Conservation (phyloP, 2,888 invertebrate species). For the Drosophila demipolita region DNA sequence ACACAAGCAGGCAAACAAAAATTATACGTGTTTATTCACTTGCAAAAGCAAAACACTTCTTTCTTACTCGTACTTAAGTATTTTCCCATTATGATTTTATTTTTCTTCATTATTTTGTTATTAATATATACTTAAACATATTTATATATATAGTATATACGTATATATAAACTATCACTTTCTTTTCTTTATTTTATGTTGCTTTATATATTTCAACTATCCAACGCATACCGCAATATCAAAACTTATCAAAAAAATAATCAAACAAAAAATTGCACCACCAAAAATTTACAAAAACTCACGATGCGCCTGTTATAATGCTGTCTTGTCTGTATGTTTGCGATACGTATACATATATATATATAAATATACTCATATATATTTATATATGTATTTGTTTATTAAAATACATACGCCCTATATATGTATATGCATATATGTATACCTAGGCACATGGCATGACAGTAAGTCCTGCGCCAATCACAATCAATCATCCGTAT, state of each 20-base stretch:
- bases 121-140: slow-evolving; percentile 35
- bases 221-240: slow-evolving; percentile 72
- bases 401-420: slow-evolving; percentile 13
- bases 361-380: slow-evolving; percentile 41
- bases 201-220: slow-evolving; percentile 76
- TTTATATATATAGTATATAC: slow-evolving; percentile 46
- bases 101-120: slow-evolving; percentile 34
- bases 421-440: slow-evolving; percentile 55
- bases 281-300: slow-evolving; percentile 57
- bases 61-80: slow-evolving; percentile 26
- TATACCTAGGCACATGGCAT: slow-evolving; percentile 85
- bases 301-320: slow-evolving; percentile 70
- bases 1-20: slow-evolving; percentile 37
- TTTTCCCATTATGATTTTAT: slow-evolving; percentile 35
- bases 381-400: slow-evolving; percentile 20
- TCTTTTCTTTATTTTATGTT: slow-evolving; percentile 79
- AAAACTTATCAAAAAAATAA: slow-evolving; percentile 56
- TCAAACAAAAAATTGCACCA: slow-evolving; percentile 37
- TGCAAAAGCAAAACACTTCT: slow-evolving; percentile 5
- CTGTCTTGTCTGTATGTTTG: slow-evolving; percentile 66
- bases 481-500: slow-evolving; percentile 86
- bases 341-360: slow-evolving; percentile 55
- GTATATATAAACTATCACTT: slow-evolving; percentile 71
- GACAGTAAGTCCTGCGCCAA: slow-evolving; percentile 86
- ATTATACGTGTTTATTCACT: slow-evolving; percentile 20